Evolutionary conservation across 2,888 invertebrate species (phyloP).

Genomic region (Torymus texanus): DNA sequence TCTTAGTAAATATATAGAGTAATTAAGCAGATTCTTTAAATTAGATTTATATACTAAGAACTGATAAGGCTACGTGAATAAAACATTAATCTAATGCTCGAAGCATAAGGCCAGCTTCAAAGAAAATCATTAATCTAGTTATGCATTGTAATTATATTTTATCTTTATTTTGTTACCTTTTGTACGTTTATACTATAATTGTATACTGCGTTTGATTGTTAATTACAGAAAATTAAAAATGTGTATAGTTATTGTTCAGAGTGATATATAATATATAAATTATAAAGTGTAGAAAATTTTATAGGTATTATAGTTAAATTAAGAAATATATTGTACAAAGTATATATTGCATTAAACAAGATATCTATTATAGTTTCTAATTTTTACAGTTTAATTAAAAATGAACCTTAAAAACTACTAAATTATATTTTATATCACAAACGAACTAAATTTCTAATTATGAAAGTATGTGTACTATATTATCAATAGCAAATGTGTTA

Average conservation of each 20-base stretch:
- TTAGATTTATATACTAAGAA: constrained; percentile 35
- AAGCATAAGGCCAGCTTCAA: constrained; percentile 21
- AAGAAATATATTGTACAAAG: constrained; percentile 66
- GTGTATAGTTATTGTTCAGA: constrained; percentile 45
- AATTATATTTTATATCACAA: constrained; percentile 6
- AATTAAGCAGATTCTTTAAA: constrained; percentile 12
- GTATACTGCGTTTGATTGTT: constrained; percentile 60
- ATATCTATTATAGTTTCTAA: constrained; percentile 59
- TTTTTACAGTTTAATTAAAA: constrained; percentile 26
- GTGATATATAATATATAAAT: constrained; percentile 26
- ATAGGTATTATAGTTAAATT: constrained; percentile 58
- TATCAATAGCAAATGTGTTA: no score
- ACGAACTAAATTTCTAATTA: no score
- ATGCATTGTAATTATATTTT: constrained; percentile 56
- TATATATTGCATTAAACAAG: constrained; percentile 60
- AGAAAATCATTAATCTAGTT: constrained; percentile 29
- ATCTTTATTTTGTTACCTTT: constrained; percentile 69
- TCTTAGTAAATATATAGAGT: background rate
- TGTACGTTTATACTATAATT: constrained; percentile 69
- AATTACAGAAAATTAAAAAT: constrained; percentile 34
- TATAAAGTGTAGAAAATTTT: constrained; percentile 45
- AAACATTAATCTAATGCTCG: constrained; percentile 2
- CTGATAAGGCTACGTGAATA: constrained; percentile 47
- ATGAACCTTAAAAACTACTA: constrained; percentile 10
- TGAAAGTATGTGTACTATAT: no score